phyloP scores from a whole-genome alignment of 1,140 invertebrate genomes.

The Globodera ellingtonae region DNA sequence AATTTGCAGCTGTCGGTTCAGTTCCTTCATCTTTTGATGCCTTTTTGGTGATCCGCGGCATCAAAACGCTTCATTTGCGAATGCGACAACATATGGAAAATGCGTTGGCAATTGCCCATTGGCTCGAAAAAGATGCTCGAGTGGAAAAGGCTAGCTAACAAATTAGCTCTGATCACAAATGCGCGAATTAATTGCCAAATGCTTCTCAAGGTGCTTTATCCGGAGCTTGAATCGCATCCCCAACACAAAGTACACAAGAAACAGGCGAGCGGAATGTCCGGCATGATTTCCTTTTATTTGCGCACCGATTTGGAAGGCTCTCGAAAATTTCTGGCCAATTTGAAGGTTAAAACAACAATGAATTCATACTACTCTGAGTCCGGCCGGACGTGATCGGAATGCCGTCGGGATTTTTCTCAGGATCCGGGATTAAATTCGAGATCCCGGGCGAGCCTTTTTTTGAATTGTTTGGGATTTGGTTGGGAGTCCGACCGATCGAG shows the following conservation, averaged over 20 bases:
- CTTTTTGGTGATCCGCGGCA: constrained; percentile 84
- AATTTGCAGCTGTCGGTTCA: constrained; percentile 73
- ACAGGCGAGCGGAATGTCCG: constrained; percentile 72
- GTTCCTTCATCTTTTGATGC: constrained; percentile 96
- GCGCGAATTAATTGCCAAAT: not conserved
- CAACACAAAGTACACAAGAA: constrained; percentile 80
- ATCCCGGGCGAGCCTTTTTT: not conserved
- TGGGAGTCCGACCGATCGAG: not conserved
- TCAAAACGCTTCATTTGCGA: constrained; percentile 87
- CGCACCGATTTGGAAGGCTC: constrained; percentile 76
- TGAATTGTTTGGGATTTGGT: not conserved
- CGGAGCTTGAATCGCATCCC: constrained; percentile 85
- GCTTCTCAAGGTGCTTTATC: constrained; percentile 70
- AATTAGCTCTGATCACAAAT: too few species aligned
- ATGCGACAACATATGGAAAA: constrained; percentile 87
- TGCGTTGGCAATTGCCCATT: constrained; percentile 74
- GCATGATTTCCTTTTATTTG: constrained; percentile 87
- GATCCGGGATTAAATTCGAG: not conserved
- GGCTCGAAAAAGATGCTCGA: constrained; percentile 75
- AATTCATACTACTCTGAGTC: not conserved
- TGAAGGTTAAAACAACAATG: constrained; percentile 52
- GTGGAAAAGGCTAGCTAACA: constrained; percentile 71
- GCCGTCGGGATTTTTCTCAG: not conserved
- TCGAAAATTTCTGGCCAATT: constrained; percentile 73
- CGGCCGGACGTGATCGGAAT: too few species aligned